phyloP scores from a whole-genome alignment of 2,888 invertebrate species.

The Cyrtodaria siliqua region DNA sequence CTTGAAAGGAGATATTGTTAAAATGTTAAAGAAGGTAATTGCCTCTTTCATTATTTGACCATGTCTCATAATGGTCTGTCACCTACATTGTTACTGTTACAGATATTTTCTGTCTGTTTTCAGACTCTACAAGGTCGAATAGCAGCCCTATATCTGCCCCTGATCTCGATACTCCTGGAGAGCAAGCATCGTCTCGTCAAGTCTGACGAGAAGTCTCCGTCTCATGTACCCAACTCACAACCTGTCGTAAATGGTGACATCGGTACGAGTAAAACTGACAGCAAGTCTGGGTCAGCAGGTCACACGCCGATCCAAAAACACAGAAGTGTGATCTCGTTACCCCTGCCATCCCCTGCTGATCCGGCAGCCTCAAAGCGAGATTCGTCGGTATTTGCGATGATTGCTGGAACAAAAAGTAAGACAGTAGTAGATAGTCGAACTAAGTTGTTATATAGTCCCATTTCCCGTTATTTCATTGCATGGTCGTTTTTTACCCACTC shows the following conservation, averaged over 20 bases:
- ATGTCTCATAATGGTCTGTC: too few relatives aligned
- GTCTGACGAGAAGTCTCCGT: conserved; percentile 58
- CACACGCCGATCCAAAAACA: conserved; percentile 58
- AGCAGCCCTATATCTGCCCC: conserved; percentile 95
- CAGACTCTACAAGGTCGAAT: conserved; percentile 92
- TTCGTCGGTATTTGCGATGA: conserved; percentile 80
- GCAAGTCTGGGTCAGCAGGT: conserved; percentile 29
- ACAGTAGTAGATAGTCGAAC: too few relatives aligned
- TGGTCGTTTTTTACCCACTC: too few relatives aligned
- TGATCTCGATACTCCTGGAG: conserved; percentile 95
- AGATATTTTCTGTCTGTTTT: conserved; percentile 16
- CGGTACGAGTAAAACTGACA: conserved; percentile 34
- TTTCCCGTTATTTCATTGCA: too few relatives aligned
- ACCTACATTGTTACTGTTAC: too few relatives aligned
- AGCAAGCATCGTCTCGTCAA: conserved; percentile 91
- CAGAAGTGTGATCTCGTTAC: conserved; percentile 61
- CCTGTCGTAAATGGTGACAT: conserved; percentile 66
- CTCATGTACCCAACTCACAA: conserved; percentile 34
- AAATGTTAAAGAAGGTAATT: too few relatives aligned
- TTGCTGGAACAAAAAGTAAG: conserved; percentile 78
- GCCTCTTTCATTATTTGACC: too few relatives aligned
- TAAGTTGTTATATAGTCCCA: too few relatives aligned
- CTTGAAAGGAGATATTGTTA: too few relatives aligned
- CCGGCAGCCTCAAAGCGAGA: conserved; percentile 53
- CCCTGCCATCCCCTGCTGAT: conserved; percentile 32